Evolutionary conservation across 2,797 vertebrate species (phyloP).

Genomic region (Sciurus vulgaris): DNA sequence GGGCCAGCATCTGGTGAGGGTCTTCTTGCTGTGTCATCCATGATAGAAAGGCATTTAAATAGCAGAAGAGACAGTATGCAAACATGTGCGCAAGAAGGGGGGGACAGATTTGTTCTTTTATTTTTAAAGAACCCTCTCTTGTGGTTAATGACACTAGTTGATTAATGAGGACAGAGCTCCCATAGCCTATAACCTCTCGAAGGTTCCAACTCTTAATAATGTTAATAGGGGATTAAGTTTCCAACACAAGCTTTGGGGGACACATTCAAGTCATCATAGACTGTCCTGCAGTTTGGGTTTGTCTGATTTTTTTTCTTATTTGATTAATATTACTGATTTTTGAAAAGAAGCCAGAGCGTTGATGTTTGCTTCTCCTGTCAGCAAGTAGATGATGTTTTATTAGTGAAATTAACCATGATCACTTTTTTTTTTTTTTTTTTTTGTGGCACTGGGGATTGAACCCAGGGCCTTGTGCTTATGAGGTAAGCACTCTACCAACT

Average conservation of each 20-base stretch:
- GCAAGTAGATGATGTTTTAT: neutral
- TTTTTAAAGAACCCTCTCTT: neutral
- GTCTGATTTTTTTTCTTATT: neutral
- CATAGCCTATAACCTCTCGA: neutral
- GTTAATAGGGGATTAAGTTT: neutral
- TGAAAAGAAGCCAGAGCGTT: neutral
- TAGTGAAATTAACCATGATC: neutral
- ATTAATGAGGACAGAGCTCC: neutral
- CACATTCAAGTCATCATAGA: neutral
- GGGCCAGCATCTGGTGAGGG: neutral
- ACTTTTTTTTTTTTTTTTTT: no score
- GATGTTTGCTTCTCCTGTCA: neutral
- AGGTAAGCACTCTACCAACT: no score
- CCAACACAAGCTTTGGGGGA: neutral
- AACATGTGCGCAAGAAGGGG: neutral
- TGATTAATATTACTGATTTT: neutral
- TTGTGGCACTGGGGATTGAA: no score
- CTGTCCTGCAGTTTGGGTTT: neutral
- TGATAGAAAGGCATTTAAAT: neutral
- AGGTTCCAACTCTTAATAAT: neutral
- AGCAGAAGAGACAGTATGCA: neutral
- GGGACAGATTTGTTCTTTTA: neutral
- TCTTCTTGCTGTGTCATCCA: neutral
- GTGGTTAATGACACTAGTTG: no score
- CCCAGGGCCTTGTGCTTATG: no score